Evolutionary conservation across 2,888 invertebrate genomes (phyloP), one percentile per base, ranked within the genome.

Genomic region (Entomobrya multifasciata): DNA sequence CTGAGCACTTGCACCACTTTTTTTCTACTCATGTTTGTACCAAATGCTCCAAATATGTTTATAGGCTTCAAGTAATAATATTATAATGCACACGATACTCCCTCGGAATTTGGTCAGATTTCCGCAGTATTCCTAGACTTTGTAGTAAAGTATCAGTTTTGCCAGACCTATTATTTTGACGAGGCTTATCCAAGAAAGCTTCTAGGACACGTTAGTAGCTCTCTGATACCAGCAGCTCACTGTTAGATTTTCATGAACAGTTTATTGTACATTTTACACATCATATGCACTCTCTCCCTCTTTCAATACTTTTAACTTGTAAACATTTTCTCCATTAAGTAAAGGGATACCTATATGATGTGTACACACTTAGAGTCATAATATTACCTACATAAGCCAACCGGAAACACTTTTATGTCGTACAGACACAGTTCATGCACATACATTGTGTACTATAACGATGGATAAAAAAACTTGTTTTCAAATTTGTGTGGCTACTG

Each of bases 61-160:
- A 36, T 20, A 65, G 4, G 36, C 36, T 67, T 17, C 11, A 2
- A 15, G 70, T 49, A 47, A 47, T 47, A 47, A n/a, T 17, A 70
- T 25, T 47, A n/a, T 52, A 49, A 78, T 20, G 13, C 67, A 36
- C 8, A 36, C 36, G 36, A 4, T 8, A 72, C 22, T 57, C 57
- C 8, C 36, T 36, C 67, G 44, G 57, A 84, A 74, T 84, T 76
- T 76, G 84, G 84, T 84, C 84, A 78, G 78, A 84, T 77, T 84
- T 78, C 57, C 70, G 52, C 47, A 76, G 25, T 84, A 84, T 67
- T 55, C 65, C 30, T 27, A 36, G 72, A 80, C 60, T 72, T 36
- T 80, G 60, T 80, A 49, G 47, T 22, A 41, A n/a, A 44, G 44
- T 70, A 60, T 82, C 74, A 47, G 60, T 60, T 11, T 36, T n/a